A percentile compares a stretch with the other conserved stretches of the same genome.
These are phyloP conservation scores for Halichoerus grypus DNA, from an alignment of 2,113 vertebrate species.

Conservation along the genomic window DNA sequence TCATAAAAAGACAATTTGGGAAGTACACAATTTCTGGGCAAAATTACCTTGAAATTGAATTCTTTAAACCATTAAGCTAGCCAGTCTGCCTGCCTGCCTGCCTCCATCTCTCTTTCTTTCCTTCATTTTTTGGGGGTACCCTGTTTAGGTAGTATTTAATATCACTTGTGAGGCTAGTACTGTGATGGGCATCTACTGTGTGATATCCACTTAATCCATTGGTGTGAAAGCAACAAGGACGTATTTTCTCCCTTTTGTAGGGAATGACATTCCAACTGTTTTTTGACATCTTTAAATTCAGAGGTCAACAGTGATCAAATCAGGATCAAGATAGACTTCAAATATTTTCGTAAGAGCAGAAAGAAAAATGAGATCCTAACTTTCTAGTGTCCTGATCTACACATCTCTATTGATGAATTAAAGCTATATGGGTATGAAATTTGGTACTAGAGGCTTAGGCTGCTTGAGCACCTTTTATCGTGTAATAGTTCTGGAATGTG, in stretches of 20 bases:
- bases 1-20: constrained; percentile 31
- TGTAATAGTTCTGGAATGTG: constrained; percentile 68
- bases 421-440: constrained; percentile 73
- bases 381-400: constrained; percentile 59
- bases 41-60: constrained; percentile 36
- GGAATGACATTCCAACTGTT: constrained; percentile 65
- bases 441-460: constrained; percentile 63
- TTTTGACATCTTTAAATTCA: constrained; percentile 77
- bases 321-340: constrained; percentile 65
- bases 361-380: constrained; percentile 72
- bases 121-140: neutral
- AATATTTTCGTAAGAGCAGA: constrained; percentile 65
- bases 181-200: constrained; percentile 39
- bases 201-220: constrained; percentile 46
- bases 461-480: constrained; percentile 69
- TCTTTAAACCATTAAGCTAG: constrained; percentile 30
- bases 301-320: constrained; percentile 71
- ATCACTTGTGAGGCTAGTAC: constrained; percentile 37
- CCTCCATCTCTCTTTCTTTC: neutral
- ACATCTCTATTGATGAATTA: constrained; percentile 67
- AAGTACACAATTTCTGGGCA: neutral
- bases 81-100: neutral
- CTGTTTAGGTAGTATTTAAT: constrained; percentile 60
- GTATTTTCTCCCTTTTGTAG: constrained; percentile 71
- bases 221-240: constrained; percentile 72